phyloP scores from a whole-genome alignment of 2,113 vertebrate genomes.

The Platycercus adscitus region DNA sequence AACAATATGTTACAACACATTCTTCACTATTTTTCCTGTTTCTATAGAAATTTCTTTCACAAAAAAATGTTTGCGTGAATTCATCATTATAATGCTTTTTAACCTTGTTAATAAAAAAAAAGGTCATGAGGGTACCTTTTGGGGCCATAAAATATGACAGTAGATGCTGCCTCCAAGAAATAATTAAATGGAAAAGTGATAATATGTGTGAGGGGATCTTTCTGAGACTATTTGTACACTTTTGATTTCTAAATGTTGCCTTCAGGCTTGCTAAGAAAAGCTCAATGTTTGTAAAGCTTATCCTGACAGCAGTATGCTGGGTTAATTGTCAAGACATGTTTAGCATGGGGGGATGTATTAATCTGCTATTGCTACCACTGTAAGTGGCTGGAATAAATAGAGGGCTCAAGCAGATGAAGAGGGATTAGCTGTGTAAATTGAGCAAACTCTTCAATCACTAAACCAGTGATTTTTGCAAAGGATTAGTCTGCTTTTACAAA shows the following conservation, averaged over 20 bases:
- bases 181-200: neutral
- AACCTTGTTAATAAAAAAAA: neutral
- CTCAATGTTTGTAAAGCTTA: slow-evolving; percentile 80
- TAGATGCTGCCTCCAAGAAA: neutral
- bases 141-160: neutral
- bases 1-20: neutral
- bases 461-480: slow-evolving; percentile 83
- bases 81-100: neutral
- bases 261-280: slow-evolving; percentile 72
- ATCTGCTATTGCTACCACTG: slow-evolving; percentile 73
- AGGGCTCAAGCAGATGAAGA: slow-evolving; percentile 82
- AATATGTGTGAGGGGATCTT: neutral
- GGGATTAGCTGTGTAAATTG: slow-evolving; percentile 86
- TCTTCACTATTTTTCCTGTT: neutral
- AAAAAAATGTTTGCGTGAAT: neutral
- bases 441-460: slow-evolving; percentile 86
- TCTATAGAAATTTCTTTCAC: neutral
- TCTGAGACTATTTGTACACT: slow-evolving; percentile 75
- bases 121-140: neutral
- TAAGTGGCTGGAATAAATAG: slow-evolving; percentile 79
- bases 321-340: slow-evolving; percentile 80
- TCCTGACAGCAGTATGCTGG: slow-evolving; percentile 76
- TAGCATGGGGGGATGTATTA: slow-evolving; percentile 75
- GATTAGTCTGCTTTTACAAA: slow-evolving; percentile 84
- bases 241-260: slow-evolving; percentile 71